Conservation (phyloP, 2,113 vertebrate genomes). For the Myotis davidii region DNA sequence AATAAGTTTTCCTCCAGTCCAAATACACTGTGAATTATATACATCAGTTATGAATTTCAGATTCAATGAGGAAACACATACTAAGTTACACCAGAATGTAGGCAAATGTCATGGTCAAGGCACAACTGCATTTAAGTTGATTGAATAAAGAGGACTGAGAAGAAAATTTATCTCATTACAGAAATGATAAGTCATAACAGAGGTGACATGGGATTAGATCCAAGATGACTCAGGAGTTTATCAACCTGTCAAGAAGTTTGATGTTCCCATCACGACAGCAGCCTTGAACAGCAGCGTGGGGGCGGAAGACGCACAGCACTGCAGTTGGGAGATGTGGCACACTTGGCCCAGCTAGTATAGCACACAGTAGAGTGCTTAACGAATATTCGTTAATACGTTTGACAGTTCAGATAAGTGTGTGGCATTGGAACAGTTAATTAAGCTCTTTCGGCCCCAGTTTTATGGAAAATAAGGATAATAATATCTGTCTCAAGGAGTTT, state of each 20-base stretch:
- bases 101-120: not conserved
- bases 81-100: not conserved
- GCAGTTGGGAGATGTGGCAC: not conserved
- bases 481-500: not conserved
- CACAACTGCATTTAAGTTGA: constrained; percentile 16
- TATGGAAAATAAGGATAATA: not conserved
- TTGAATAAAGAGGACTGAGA: not conserved
- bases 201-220: not conserved
- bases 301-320: rapidly evolving
- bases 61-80: not conserved
- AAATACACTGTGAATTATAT: not conserved
- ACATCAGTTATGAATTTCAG: not conserved
- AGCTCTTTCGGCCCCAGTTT: not conserved
- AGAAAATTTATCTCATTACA: constrained; percentile 15
- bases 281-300: rapidly evolving
- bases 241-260: not conserved
- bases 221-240: not conserved
- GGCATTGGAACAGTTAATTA: not conserved
- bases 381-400: not conserved
- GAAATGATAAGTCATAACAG: not conserved
- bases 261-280: not conserved
- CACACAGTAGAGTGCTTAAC: not conserved
- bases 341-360: not conserved
- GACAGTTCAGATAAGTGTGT: not conserved
- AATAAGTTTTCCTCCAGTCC: not conserved